Base-by-base conservation (phyloP, 2,113 vertebrate genomes). In the Pao palembangensis region DNA sequence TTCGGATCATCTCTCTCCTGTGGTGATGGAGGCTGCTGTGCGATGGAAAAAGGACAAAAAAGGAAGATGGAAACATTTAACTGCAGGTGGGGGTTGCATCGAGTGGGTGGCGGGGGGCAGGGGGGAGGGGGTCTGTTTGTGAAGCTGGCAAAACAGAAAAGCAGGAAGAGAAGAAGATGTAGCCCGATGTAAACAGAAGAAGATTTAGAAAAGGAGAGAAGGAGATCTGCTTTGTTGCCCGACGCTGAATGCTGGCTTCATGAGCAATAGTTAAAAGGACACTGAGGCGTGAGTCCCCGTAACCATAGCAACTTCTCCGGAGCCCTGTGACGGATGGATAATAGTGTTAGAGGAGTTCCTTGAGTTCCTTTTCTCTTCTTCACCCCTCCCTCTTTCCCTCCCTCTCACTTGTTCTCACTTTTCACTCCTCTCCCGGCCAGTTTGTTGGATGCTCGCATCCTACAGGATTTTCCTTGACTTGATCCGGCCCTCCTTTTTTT, bases 241-340 rank as follows among this genome's bases (percentile, higher is more conserved):
- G 61, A 71, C 73, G 73, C 83, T 92, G 90, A 92, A 91, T 90
- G 81, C 83, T 73, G 75, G 78, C 85, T 89, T 89, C 88, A 88
- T 90, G 81, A 89, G 87, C 85, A 73, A 89, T 87, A 82, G 87
- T 88, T 89, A 90, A 88, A 90, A 88, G 87, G 83, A 88, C 89
- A 88, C 86, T 80, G 86, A 85, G 85, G 87, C 88, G 83, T 81
- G 87, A 89, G 88, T 85, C 82, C 71, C 75, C 62, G 87, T 90
- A 87, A 80, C 90, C 87, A 90, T 89, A 78, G 87, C 73, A 84
- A 90, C 90, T 68, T 86, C 78, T 75, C 74, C 81, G 85, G 82
- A 90, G 88, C 85, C 81, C 84, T 83, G 81, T 84, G 84, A 87
- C 81, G 73, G 83, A 87, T 65, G 71, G 84, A 90, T 88, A 90